Evolutionary conservation across 2,888 invertebrate species (phyloP).

Genomic region (Rosalia funebris): DNA sequence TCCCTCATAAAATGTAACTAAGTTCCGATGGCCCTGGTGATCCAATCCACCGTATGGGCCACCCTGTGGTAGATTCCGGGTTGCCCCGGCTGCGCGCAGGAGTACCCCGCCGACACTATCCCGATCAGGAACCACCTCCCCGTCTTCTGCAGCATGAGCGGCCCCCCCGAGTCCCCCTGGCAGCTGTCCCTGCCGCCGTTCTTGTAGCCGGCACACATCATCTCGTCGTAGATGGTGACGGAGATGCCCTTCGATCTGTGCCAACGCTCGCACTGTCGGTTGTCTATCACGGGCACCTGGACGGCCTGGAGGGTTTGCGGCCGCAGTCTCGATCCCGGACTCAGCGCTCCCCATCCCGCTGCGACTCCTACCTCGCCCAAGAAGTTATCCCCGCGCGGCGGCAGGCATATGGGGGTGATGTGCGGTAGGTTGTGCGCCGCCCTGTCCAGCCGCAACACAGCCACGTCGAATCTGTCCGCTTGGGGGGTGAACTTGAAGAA

Average conservation of each 20-base stretch:
- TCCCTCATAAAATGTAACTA: slow-evolving; percentile 9
- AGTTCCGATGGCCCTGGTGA: slow-evolving; percentile 73
- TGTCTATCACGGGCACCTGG: slow-evolving; percentile 93
- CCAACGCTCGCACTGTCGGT: slow-evolving; percentile 78
- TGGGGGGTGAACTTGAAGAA: slow-evolving; percentile 94
- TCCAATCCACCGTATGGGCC: slow-evolving; percentile 94
- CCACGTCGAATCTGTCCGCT: slow-evolving; percentile 90
- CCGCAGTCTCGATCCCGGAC: slow-evolving; percentile 83
- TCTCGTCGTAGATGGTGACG: slow-evolving; percentile 92
- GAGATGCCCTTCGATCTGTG: slow-evolving; percentile 81
- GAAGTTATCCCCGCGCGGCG: slow-evolving; percentile 89
- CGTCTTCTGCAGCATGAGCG: slow-evolving; percentile 86
- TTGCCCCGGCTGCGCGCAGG: slow-evolving; percentile 92
- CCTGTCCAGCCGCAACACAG: slow-evolving; percentile 86
- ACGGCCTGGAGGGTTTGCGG: slow-evolving; percentile 92
- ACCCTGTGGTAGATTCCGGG: slow-evolving; percentile 93
- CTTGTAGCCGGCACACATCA: slow-evolving; percentile 94
- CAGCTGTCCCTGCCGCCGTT: slow-evolving; percentile 84
- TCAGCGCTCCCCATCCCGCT: slow-evolving; percentile 92
- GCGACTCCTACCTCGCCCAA: slow-evolving; percentile 92
- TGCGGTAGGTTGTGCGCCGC: slow-evolving; percentile 92
- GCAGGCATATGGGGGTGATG: slow-evolving; percentile 90
- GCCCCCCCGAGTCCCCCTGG: slow-evolving; percentile 89
- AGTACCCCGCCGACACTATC: slow-evolving; percentile 92
- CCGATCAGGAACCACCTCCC: slow-evolving; percentile 89